These are phyloP conservation scores for Ochlodes sylvanus DNA, from an alignment of 2,888 invertebrate species.

Conservation along the genomic window DNA sequence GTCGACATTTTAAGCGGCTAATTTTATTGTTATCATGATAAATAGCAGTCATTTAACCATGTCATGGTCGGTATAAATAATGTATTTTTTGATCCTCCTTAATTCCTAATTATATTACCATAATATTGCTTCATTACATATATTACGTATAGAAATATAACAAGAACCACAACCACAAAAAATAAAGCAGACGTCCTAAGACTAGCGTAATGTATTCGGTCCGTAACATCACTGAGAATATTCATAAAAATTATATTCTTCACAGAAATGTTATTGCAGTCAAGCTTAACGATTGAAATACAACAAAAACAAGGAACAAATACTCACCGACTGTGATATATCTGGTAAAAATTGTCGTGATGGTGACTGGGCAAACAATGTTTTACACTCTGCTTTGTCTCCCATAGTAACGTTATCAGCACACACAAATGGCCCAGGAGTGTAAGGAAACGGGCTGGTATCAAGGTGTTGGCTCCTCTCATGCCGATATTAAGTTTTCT, in stretches of 20 bases:
- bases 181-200: conserved; percentile 21
- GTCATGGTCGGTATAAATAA: too few species aligned
- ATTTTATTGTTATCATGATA: too few species aligned
- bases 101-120: too few species aligned
- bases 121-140: too few species aligned
- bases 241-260: conserved; percentile 18
- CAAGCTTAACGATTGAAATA: conserved; percentile 3
- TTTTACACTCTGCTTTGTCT: conserved; percentile 82
- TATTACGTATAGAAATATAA: too few species aligned
- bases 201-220: not conserved
- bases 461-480: conserved; percentile 78
- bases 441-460: conserved; percentile 89
- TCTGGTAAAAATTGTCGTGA: conserved; percentile 79
- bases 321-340: conserved; percentile 85
- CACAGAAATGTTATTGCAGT: conserved; percentile 18
- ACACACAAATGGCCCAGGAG: conserved; percentile 89
- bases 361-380: conserved; percentile 81
- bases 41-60: too few species aligned
- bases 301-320: not conserved
- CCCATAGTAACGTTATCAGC: conserved; percentile 88
- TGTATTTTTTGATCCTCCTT: too few species aligned
- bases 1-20: too few species aligned
- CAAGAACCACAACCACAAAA: not conserved
- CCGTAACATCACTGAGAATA: conserved; percentile 32
- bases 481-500: conserved; percentile 56